Base-by-base conservation (phyloP, 2,113 vertebrate genomes). In the zebrafish (Danio rerio) region DNA sequence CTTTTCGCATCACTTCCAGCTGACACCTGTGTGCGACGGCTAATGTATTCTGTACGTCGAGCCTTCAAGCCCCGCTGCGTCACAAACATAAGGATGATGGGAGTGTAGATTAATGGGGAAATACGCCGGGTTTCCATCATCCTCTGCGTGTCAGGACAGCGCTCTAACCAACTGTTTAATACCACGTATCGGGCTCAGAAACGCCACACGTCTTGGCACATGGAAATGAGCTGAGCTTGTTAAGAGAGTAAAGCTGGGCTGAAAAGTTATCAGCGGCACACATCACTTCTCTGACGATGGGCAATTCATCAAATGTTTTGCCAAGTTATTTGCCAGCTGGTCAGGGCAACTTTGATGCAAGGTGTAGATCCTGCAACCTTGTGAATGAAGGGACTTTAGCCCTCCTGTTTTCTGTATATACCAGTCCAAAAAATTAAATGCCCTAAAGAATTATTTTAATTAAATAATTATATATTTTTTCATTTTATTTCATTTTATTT, bases 141-240 rank as follows among this genome's bases (percentile, higher is more conserved):
- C 78, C 21, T 70, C 68, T 56, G 49, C 50, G 20, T 78, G 87
- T 86, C 85, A 88, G 84, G 69, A 80, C 85, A 71, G 81, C 69
- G 55, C 65, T 55, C 73, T 50, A 90, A 84, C 84, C 88, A 83
- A 76, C 86, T 84, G 65, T 87, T 89, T 90, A 85, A 89, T 86
- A 68, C 47, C 31, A 74, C 49, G 79, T 69, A 88, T 91, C 83
- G 69, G 83, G 45, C 18, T 81, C 84, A 42, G 9, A 78, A 45
- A 18, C 20, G 62, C 31, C 12, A 70, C 69, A 86, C 85, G 81
- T 74, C 80, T 31, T 83, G 82, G 58, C 63, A 81, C 83, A 78
- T 52, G 75, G 83, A 89, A 83, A 87, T 84, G 77, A 88, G 86
- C 52, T 62, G 82, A 83, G 88, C 80, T 86, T 83, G 85, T 89